phyloP scores from a whole-genome alignment of 2,113 vertebrate species.

The Sphyrna mokarran region DNA sequence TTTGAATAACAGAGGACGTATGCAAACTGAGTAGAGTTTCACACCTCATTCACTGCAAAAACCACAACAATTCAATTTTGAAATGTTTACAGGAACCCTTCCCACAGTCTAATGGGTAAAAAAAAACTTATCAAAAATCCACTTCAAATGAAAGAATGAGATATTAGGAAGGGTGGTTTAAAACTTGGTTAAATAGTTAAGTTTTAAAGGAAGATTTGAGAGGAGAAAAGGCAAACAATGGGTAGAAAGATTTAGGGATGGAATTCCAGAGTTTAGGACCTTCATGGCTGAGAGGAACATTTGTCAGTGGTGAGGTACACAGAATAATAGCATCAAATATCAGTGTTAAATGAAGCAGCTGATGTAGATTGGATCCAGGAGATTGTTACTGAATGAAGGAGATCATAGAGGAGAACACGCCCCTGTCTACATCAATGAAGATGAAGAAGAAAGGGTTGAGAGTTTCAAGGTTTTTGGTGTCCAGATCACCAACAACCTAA shows the following conservation, averaged over 20 bases:
- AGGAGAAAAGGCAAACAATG: not conserved
- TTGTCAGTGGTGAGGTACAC: not conserved
- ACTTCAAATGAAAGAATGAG: not conserved
- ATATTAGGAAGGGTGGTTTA: not conserved
- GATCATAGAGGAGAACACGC: too few species aligned
- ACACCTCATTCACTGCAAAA: not conserved
- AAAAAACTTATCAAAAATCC: not conserved
- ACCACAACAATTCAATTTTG: not conserved
- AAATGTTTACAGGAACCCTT: not conserved
- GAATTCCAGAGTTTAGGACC: not conserved
- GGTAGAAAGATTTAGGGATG: not conserved
- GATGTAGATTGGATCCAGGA: too few species aligned
- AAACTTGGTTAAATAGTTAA: not conserved
- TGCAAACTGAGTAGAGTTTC: not conserved
- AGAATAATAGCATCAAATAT: not conserved
- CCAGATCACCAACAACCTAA: too few species aligned
- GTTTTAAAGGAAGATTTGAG: not conserved
- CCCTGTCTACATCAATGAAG: too few species aligned
- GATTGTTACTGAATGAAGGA: too few species aligned
- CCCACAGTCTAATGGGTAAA: not conserved
- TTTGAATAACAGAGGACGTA: not conserved
- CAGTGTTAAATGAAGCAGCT: not conserved
- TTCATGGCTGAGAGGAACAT: not conserved
- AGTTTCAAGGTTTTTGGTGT: too few species aligned
- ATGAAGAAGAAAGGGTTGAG: too few species aligned